These are phyloP conservation scores for Rhineura floridana DNA, from an alignment of 2,113 vertebrate genomes.

Conservation along the genomic window DNA sequence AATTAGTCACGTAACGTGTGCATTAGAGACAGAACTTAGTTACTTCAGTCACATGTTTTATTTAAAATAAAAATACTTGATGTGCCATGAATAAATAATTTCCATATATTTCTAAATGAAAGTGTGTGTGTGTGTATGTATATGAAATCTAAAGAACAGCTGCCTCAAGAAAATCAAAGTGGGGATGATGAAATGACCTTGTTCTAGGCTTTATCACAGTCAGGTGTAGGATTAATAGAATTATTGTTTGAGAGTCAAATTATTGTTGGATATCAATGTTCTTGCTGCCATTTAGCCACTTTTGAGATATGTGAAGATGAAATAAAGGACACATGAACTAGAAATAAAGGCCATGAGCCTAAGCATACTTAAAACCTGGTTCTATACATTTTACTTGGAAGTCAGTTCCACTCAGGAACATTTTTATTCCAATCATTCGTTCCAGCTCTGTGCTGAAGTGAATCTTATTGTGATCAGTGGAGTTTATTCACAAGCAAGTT, in stretches of 20 bases:
- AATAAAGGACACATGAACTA: not conserved
- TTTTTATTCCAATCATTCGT: not conserved
- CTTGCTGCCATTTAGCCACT: not conserved
- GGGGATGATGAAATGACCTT: constrained; percentile 53
- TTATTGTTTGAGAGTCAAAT: not conserved
- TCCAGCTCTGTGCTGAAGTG: not conserved
- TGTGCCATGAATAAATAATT: constrained; percentile 65
- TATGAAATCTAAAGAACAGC: constrained; percentile 56
- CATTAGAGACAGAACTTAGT: constrained; percentile 56
- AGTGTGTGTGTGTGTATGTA: constrained; percentile 45
- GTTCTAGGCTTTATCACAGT: not conserved
- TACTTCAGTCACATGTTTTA: constrained; percentile 62
- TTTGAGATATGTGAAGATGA: not conserved
- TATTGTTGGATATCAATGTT: not conserved
- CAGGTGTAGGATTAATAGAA: constrained; percentile 17
- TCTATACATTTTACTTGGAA: not conserved
- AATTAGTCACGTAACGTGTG: constrained; percentile 73
- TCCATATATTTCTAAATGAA: constrained; percentile 66
- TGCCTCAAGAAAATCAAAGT: constrained; percentile 24
- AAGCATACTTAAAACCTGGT: not conserved
- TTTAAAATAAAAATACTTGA: constrained; percentile 57
- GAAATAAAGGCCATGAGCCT: not conserved
- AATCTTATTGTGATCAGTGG: not conserved
- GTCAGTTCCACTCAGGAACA: not conserved
- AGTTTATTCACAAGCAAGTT: not conserved